Conservation (phyloP, 2,888 invertebrate species). For the Yponomeuta plumbellus region DNA sequence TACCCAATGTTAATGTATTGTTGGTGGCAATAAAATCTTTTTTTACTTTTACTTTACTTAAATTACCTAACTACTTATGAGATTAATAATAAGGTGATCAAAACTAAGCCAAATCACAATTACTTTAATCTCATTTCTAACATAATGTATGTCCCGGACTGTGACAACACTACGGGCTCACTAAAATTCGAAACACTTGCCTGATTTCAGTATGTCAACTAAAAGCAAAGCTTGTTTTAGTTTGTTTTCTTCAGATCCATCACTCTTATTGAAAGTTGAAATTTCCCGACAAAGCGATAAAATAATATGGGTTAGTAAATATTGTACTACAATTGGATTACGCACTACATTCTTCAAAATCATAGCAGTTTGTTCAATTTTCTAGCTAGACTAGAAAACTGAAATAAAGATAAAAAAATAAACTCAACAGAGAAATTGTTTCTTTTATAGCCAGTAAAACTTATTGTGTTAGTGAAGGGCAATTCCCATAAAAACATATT, state of each 20-base stretch:
- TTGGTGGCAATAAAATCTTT: too few species aligned
- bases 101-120: too few species aligned
- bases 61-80: too few species aligned
- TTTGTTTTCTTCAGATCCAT: slow-evolving; percentile 30
- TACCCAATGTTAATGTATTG: too few species aligned
- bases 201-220: slow-evolving; percentile 41
- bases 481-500: too few species aligned
- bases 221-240: slow-evolving; percentile 41
- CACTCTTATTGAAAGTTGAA: not conserved
- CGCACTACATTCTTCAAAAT: not conserved
- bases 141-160: too few species aligned
- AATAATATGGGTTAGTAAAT: slow-evolving; percentile 12
- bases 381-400: not conserved
- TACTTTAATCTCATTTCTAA: too few species aligned
- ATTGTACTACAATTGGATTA: not conserved
- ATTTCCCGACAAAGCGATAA: not conserved
- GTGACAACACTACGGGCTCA: too few species aligned
- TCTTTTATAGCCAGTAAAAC: not conserved
- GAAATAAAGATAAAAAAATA: not conserved
- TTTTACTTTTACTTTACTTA: too few species aligned
- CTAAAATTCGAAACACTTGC: slow-evolving; percentile 25
- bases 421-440: not conserved
- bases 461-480: too few species aligned
- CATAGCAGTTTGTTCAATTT: not conserved
- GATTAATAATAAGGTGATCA: too few species aligned